Base-by-base conservation (phyloP, 2,113 vertebrate species). In the Anolis sagrei region DNA sequence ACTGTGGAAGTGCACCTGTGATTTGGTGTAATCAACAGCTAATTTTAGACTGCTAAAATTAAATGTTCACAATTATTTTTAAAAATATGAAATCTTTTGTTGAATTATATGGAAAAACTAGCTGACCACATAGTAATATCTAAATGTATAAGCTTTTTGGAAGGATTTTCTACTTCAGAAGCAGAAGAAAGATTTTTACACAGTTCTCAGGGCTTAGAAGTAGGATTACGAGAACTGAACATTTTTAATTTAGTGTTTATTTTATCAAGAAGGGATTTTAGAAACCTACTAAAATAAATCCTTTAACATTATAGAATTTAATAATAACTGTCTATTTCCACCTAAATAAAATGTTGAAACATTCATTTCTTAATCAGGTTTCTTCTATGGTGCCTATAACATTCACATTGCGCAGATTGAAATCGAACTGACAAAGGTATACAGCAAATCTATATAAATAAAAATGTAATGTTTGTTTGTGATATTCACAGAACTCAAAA, bases 11-110 rank as follows among this genome's bases (percentile, higher is more conserved):
- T 87, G 19, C 93, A 93, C 81, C 89, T 95, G 94, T 76, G 89
- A 81, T 90, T 95, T 82, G 85, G 36, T 87, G 87, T 51, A 93
- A 92, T 93, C 92, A 93, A 69, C 73, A 51, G 29, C 51, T n/a
- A n/a, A n/a, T 89, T 87, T 61, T 80, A 87, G 58, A 51, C 87
- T 88, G n/a, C 54, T 82, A 89, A 89, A 92, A 82, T 84, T 76
- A 91, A 87, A 69, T 75, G 66, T 81, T 92, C 48, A 27, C 58
- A 29, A 89, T 90, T 92, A 87, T 86, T 89, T n/a, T n/a, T n/a
- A n/a, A 91, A 92, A 19, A 66, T 66, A 49, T 82, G 80, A 89
- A 84, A 74, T n/a, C 66, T 83, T 85, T 83, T 75, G 76, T 19
- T 78, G 85, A 64, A n/a, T 11, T 81, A 29, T 84, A 48, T 84